Conservation (phyloP, 2,888 invertebrate species). For the Erebia epiphron region DNA sequence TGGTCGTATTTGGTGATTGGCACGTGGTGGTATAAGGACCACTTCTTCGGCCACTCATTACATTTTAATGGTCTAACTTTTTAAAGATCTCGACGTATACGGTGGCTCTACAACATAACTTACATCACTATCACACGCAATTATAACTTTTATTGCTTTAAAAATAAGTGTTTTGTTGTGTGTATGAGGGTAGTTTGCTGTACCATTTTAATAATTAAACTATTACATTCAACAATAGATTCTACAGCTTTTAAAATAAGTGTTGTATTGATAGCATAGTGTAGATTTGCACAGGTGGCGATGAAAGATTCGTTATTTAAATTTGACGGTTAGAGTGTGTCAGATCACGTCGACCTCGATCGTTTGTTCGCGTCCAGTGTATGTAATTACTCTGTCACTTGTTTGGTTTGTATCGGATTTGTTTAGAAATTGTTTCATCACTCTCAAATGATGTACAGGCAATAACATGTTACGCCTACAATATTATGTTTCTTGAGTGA, state of each 20-base stretch:
- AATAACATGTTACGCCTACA: conserved; percentile 18
- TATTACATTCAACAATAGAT: background rate
- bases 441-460: conserved; percentile 19
- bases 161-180: conserved; percentile 34
- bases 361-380: conserved; percentile 74
- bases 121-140: conserved; percentile 30
- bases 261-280: conserved; percentile 18
- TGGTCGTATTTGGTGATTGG: conserved; percentile 63
- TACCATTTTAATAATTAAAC: background rate
- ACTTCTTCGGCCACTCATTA: conserved; percentile 80
- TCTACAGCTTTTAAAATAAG: background rate
- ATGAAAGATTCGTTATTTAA: conserved; percentile 74
- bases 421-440: conserved; percentile 41
- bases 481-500: background rate
- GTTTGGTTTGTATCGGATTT: conserved; percentile 41
- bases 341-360: conserved; percentile 76
- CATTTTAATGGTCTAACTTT: conserved; percentile 76
- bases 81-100: conserved; percentile 69
- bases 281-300: conserved; percentile 48
- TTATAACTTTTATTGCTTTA: conserved; percentile 41
- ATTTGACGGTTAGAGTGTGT: conserved; percentile 74
- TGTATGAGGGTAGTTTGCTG: conserved; percentile 24
- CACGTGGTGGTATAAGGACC: conserved; percentile 75
- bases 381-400: conserved; percentile 63
- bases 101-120: conserved; percentile 52